These are phyloP conservation scores for Lucilia cuprina DNA, from an alignment of 1,140 invertebrate genomes.

Conservation along the genomic window DNA sequence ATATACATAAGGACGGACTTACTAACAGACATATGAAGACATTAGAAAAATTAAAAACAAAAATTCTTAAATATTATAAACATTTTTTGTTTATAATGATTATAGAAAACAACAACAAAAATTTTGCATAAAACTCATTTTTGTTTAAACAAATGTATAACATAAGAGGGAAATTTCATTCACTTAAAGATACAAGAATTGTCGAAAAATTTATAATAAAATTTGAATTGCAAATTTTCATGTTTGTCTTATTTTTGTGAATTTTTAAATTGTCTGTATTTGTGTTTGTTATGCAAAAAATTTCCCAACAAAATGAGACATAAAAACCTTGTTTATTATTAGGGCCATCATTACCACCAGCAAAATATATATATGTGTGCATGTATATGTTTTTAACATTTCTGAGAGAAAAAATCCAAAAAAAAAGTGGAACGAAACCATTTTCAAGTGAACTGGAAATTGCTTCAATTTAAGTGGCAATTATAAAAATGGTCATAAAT, in stretches of 20 bases:
- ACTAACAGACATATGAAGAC: neutral
- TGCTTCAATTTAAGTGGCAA: constrained; percentile 27
- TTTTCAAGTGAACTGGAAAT: constrained; percentile 3
- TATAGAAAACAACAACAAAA: neutral
- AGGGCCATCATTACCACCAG: neutral
- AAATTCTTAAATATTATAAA: neutral
- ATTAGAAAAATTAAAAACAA: neutral
- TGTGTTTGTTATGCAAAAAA: neutral
- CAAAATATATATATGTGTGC: neutral
- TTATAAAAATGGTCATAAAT: constrained; percentile 30
- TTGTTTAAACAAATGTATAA: neutral
- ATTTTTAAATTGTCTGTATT: neutral
- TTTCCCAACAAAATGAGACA: neutral
- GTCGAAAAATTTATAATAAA: neutral
- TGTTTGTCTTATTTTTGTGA: neutral
- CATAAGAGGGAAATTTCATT: neutral
- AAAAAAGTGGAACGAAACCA: no score
- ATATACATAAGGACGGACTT: no score
- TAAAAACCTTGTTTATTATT: neutral
- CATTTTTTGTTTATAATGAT: neutral
- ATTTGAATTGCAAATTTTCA: neutral
- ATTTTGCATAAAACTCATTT: neutral
- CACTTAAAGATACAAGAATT: neutral
- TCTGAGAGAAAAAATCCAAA: constrained; percentile 2
- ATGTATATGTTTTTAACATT: neutral